Percentiles rank a stretch among this genome's conserved stretches.
phyloP scores from a whole-genome alignment of 2,888 invertebrate species.

The Drosophila nr. perissopoda region DNA sequence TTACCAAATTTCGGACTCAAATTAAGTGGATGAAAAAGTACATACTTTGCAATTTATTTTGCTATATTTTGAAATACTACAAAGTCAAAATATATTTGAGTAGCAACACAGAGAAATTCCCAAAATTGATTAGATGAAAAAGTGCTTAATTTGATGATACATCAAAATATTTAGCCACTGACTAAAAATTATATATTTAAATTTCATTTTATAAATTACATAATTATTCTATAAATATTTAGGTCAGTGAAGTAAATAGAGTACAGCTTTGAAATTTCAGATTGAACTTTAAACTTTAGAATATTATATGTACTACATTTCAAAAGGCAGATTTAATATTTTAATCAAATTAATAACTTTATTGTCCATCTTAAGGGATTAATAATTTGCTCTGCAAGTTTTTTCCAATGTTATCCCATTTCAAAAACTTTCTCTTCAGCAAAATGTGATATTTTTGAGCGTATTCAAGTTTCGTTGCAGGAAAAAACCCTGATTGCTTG shows the following conservation, averaged over 20 bases:
- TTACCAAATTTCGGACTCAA: not conserved
- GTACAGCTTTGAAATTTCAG: too few relatives aligned
- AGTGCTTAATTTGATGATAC: not conserved
- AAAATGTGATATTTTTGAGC: constrained; percentile 7
- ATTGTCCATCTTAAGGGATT: not conserved
- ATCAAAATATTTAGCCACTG: not conserved
- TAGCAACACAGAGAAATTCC: not conserved
- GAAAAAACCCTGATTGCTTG: constrained; percentile 16
- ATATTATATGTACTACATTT: not conserved
- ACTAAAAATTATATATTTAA: not conserved
- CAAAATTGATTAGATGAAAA: not conserved
- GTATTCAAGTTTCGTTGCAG: constrained; percentile 38
- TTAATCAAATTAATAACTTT: not conserved
- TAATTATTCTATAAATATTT: too few relatives aligned
- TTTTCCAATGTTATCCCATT: not conserved
- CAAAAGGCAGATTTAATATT: too few relatives aligned
- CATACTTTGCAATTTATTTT: not conserved
- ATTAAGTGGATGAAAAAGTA: not conserved
- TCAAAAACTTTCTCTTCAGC: not conserved
- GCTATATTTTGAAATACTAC: not conserved
- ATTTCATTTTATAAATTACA: too few relatives aligned
- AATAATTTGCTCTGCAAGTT: not conserved
- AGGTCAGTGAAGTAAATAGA: too few relatives aligned
- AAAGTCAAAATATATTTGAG: not conserved
- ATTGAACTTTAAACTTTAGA: not conserved